phyloP scores from a whole-genome alignment of 1,140 invertebrate genomes.

The Calliopsis andreniformis region DNA sequence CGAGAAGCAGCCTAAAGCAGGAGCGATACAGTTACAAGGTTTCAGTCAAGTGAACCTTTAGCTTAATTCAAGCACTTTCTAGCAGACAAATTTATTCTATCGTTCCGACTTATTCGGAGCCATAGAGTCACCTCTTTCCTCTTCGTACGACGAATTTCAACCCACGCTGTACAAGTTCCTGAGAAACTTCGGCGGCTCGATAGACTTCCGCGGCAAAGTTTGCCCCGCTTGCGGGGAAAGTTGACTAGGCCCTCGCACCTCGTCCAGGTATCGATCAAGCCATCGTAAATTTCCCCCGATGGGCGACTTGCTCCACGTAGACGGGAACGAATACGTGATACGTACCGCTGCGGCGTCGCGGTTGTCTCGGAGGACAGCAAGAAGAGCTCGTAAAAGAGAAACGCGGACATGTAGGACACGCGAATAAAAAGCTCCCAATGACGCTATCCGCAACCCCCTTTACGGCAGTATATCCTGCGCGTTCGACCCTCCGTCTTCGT shows the following conservation, averaged over 20 bases:
- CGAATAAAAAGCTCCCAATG: slow-evolving; percentile 67
- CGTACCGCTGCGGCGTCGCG: slow-evolving; percentile 5
- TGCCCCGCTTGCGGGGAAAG: background rate
- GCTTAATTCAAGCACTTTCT: too few relatives aligned
- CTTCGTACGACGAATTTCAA: slow-evolving; percentile 36
- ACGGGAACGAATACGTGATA: slow-evolving; percentile 10
- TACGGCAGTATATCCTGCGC: slow-evolving; percentile 54
- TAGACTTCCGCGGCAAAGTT: slow-evolving; percentile 3
- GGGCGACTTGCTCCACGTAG: background rate
- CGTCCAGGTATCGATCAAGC: slow-evolving; percentile 23
- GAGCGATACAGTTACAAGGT: too few relatives aligned
- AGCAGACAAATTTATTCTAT: too few relatives aligned
- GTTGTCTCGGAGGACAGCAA: slow-evolving; percentile 46
- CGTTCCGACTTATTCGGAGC: too few relatives aligned
- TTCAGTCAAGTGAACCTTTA: too few relatives aligned
- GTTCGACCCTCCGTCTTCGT: slow-evolving; percentile 18
- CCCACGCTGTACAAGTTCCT: slow-evolving; percentile 18
- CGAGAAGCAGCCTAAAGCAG: too few relatives aligned
- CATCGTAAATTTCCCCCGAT: slow-evolving; percentile 39
- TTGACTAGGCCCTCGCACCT: slow-evolving; percentile 7
- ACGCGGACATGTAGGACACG: slow-evolving; percentile 61
- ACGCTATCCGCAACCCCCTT: slow-evolving; percentile 66
- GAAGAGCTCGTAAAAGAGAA: slow-evolving; percentile 67
- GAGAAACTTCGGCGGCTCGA: background rate
- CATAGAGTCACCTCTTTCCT: too few relatives aligned